Conservation (phyloP, 2,888 invertebrate genomes). For the Cremastobaeus sp. region DNA sequence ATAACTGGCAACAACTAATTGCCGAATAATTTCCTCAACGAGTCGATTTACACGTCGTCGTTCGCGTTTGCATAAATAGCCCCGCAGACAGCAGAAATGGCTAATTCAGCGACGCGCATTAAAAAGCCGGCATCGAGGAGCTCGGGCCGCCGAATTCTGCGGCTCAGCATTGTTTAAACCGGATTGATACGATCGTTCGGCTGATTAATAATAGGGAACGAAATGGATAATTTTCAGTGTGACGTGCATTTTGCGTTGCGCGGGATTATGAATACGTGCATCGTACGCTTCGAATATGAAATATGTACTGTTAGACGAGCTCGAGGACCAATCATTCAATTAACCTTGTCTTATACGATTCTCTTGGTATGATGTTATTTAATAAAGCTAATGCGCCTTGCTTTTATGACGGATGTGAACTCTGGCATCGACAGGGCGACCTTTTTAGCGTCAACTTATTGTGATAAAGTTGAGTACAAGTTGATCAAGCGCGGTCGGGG, state of each 20-base stretch:
- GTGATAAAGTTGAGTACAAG: conserved; percentile 45
- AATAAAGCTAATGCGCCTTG: conserved; percentile 70
- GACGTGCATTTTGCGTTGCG: conserved; percentile 31
- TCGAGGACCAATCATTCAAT: conserved; percentile 75
- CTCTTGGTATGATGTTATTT: conserved; percentile 74
- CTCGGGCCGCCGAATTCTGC: conserved; percentile 4
- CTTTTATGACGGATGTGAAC: conserved; percentile 61
- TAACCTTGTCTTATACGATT: conserved; percentile 72
- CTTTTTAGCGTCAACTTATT: conserved; percentile 52
- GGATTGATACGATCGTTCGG: conserved; percentile 29
- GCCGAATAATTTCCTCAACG: too few species aligned
- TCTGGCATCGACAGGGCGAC: conserved; percentile 56
- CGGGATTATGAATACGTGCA: conserved; percentile 6
- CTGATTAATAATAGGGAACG: conserved; percentile 31
- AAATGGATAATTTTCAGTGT: conserved; percentile 37
- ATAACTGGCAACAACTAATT: conserved; percentile 18
- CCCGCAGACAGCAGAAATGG: conserved; percentile 8
- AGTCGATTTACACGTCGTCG: conserved; percentile 32
- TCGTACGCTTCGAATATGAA: conserved; percentile 52
- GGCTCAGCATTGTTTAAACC: conserved; percentile 26
- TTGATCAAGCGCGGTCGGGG: conserved; percentile 25
- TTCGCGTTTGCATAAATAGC: conserved; percentile 24
- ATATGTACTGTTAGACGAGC: conserved; percentile 64
- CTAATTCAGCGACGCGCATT: conserved; percentile 25
- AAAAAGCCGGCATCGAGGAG: conserved; percentile 20